Conservation (phyloP, 1,140 invertebrate genomes). For the Hylyphantes graminicola region DNA sequence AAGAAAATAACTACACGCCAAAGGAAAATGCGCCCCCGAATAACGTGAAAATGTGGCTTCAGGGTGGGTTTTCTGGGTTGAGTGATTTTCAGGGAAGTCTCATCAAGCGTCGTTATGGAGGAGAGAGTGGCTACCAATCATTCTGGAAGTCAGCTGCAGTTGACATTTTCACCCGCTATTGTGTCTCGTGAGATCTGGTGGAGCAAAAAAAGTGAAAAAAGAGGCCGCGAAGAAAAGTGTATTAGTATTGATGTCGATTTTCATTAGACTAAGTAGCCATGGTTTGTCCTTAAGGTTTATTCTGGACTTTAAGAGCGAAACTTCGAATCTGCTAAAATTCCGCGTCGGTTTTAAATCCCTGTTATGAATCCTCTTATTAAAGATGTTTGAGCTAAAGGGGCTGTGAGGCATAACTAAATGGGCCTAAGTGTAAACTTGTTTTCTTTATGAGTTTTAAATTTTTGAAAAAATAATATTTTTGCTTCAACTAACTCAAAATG, state of each 20-base stretch:
- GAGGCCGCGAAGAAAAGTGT: neutral
- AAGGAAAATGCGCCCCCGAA: conserved; percentile 8
- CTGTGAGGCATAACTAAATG: too few relatives aligned
- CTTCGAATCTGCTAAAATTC: too few relatives aligned
- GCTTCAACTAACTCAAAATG: too few relatives aligned
- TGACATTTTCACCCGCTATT: conserved; percentile 52
- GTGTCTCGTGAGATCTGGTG: conserved; percentile 21
- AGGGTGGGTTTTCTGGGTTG: conserved; percentile 40
- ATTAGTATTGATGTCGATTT: conserved; percentile 46
- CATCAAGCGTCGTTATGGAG: conserved; percentile 14
- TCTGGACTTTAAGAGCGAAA: too few relatives aligned
- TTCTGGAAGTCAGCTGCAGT: conserved; percentile 56
- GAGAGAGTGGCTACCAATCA: conserved; percentile 51
- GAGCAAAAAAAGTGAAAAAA: neutral
- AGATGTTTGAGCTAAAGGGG: too few relatives aligned
- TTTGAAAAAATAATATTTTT: too few relatives aligned
- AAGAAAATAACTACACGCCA: neutral
- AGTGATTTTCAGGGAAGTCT: conserved; percentile 43
- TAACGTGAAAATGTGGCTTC: conserved; percentile 54
- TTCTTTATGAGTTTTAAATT: too few relatives aligned
- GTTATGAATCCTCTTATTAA: too few relatives aligned
- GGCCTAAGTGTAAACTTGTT: too few relatives aligned
- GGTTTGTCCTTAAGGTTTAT: conserved; percentile 25
- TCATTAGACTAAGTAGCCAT: conserved; percentile 51
- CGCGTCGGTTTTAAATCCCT: too few relatives aligned